phyloP scores from a whole-genome alignment of 2,113 vertebrate genomes.

The Zootoca vivipara region DNA sequence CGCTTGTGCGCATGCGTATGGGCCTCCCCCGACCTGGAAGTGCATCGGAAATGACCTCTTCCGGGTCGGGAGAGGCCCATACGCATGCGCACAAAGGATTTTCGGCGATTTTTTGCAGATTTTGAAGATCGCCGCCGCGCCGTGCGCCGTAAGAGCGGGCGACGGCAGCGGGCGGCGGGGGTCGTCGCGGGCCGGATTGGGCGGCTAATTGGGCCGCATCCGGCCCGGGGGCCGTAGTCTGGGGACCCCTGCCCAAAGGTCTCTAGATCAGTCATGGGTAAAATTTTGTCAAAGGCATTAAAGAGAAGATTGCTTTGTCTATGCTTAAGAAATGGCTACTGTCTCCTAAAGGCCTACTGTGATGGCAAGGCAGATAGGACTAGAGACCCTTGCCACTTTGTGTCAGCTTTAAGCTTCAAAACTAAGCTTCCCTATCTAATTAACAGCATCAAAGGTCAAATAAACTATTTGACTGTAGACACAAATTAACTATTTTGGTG shows the following conservation, averaged over 20 bases:
- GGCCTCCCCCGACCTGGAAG: no score
- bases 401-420: constrained; percentile 22
- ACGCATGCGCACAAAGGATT: no score
- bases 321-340: constrained; percentile 25
- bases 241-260: constrained; percentile 34
- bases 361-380: constrained; percentile 11
- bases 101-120: no score
- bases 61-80: no score
- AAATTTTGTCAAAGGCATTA: constrained; percentile 28
- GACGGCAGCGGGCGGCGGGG: no score
- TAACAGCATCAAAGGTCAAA: constrained; percentile 26
- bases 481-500: neutral
- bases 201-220: no score
- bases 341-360: constrained; percentile 38
- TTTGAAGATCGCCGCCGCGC: no score
- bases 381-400: constrained; percentile 27
- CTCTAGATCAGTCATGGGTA: neutral
- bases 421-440: constrained; percentile 25
- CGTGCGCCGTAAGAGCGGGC: no score
- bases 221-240: no score
- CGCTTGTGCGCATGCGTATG: no score
- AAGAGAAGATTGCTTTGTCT: constrained; percentile 44
- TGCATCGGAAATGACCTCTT: no score
- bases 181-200: no score
- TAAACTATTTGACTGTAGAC: neutral